A percentile compares a stretch with the other conserved stretches of the same genome.
These are phyloP conservation scores for Neotoma lepida DNA, from an alignment of 2,113 vertebrate species.

Conservation along the genomic window DNA sequence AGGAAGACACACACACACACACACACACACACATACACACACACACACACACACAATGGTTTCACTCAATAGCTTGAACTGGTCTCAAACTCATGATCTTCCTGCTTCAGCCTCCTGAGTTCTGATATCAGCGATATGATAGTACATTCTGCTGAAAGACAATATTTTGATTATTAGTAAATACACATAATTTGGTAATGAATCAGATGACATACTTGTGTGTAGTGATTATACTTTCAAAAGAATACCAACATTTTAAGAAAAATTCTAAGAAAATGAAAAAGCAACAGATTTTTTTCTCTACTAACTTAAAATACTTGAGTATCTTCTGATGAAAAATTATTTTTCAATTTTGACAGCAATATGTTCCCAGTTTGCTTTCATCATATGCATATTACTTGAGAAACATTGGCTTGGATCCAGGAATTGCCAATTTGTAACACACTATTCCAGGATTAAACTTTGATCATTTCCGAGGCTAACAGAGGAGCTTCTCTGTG, in stretches of 20 bases:
- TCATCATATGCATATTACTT: neutral
- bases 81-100: neutral
- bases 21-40: neutral
- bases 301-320: neutral
- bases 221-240: neutral
- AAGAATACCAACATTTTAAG: neutral
- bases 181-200: neutral
- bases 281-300: neutral
- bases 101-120: neutral
- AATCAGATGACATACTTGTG: neutral
- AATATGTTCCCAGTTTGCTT: neutral
- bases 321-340: neutral
- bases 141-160: neutral
- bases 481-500: neutral
- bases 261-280: neutral
- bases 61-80: neutral
- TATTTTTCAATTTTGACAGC: neutral
- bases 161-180: conserved; percentile 8
- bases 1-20: neutral
- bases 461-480: neutral
- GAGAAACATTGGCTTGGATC: neutral
- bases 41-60: neutral
- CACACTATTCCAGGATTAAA: neutral
- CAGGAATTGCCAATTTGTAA: conserved; percentile 36
- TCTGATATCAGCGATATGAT: too few species aligned